Evolutionary conservation across 2,797 vertebrate genomes (phyloP).

Genomic region (Pelodytes ibericus): DNA sequence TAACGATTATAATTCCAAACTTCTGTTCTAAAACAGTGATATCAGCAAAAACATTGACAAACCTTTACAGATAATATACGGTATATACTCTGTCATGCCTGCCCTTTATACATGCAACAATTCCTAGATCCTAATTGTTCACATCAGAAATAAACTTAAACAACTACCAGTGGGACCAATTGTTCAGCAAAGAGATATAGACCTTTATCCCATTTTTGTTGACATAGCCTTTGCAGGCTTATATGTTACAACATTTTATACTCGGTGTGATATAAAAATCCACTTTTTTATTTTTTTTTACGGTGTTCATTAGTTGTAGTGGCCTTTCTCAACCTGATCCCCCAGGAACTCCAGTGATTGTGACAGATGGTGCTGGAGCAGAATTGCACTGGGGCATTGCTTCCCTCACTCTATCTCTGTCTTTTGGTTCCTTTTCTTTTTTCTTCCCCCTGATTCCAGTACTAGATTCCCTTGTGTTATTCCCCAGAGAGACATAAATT

Average conservation of each 20-base stretch:
- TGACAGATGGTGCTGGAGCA: constrained; percentile 73
- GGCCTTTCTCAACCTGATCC: constrained; percentile 70
- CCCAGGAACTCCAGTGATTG: constrained; percentile 64
- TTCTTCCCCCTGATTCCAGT: constrained; percentile 62
- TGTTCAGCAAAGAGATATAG: constrained; percentile 45
- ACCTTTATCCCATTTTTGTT: constrained; percentile 61
- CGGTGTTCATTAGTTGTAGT: constrained; percentile 66
- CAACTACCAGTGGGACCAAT: constrained; percentile 59
- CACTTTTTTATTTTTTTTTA: constrained; percentile 58
- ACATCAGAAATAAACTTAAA: constrained; percentile 45
- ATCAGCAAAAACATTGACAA: constrained; percentile 36
- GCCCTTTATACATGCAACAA: constrained; percentile 20
- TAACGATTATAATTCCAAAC: background rate
- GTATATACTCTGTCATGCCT: constrained; percentile 14
- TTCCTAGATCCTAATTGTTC: constrained; percentile 54
- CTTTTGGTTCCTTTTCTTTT: constrained; percentile 60
- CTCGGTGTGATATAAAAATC: constrained; percentile 65
- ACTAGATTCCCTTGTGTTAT: constrained; percentile 71
- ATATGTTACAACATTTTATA: constrained; percentile 60
- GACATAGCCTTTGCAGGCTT: constrained; percentile 48
- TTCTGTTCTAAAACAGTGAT: constrained; percentile 22
- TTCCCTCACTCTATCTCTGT: constrained; percentile 60
- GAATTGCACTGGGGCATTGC: constrained; percentile 63
- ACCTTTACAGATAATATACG: constrained; percentile 24
- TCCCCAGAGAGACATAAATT: constrained; percentile 69